These are phyloP conservation scores for Ichneumon xanthorius DNA, from an alignment of 2,888 invertebrate genomes.

Conservation along the genomic window DNA sequence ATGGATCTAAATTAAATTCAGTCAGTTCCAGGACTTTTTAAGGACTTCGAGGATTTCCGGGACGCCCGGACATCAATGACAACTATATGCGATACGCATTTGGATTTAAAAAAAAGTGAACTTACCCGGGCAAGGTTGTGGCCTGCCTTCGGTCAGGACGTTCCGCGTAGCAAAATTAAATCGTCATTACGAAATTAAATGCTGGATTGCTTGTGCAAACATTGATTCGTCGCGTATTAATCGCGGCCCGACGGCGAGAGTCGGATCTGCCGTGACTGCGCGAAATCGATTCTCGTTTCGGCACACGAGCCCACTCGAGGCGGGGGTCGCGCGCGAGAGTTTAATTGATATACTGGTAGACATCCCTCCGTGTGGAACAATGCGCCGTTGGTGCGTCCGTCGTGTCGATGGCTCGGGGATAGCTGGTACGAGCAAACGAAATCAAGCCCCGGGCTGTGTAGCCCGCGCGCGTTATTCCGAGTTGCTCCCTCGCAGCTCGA, in stretches of 20 bases:
- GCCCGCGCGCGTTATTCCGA: conserved; percentile 43
- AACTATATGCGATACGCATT: neutral
- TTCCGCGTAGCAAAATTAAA: conserved; percentile 71
- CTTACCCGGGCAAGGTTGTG: neutral
- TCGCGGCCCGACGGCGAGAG: conserved; percentile 55
- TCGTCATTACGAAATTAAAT: conserved; percentile 82
- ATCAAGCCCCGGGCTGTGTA: conserved; percentile 43
- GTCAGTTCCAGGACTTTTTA: too few species aligned
- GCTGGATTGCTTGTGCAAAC: conserved; percentile 76
- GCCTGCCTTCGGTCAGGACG: neutral
- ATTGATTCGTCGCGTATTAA: conserved; percentile 67
- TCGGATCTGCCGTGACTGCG: conserved; percentile 31
- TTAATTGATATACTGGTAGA: conserved; percentile 55
- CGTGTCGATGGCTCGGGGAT: conserved; percentile 14
- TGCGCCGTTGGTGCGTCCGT: conserved; percentile 10
- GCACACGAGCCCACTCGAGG: conserved; percentile 5
- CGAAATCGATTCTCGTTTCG: conserved; percentile 38
- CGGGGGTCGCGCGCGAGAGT: conserved; percentile 29
- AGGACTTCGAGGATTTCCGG: neutral
- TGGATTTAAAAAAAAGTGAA: neutral
- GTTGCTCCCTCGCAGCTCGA: conserved; percentile 8
- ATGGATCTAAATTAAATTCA: neutral
- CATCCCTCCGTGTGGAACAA: neutral
- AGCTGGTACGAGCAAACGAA: conserved; percentile 31
- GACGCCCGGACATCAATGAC: neutral